Base-by-base conservation (phyloP, 2,113 vertebrate species). In the Labeo rohita region DNA sequence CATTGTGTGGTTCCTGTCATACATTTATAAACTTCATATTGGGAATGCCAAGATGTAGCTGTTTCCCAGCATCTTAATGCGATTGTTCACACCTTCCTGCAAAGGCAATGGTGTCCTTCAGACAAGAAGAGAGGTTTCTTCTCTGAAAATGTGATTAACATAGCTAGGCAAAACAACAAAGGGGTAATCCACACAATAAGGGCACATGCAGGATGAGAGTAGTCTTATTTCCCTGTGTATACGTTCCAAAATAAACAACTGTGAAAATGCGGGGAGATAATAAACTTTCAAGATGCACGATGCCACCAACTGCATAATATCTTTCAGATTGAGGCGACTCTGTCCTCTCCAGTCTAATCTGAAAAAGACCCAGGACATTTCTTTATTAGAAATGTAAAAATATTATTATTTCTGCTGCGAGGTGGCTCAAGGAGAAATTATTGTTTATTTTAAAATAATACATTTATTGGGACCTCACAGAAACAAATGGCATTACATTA, bases 31-130 rank as follows among this genome's bases (percentile, higher is more conserved):
- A 78, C 91, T 89, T 91, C 91, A 81, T n/a, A 34, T 81, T 92
- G 91, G 87, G 92, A 91, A 89, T 89, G 90, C 91, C 87, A 90
- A 89, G 84, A 90, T 92, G 84, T 88, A 90, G 88, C 82, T 90
- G 84, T 88, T 90, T 90, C 83, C 86, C 83, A 83, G 90, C 52
- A 88, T 88, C 84, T 72, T 93, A 94, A 94, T 90, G 90, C 89
- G 92, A 94, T 94, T 94, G 83, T 90, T 84, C 90, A 91, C 92
- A 94, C 91, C 91, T 93, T 89, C 90, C 89, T 91, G 85, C 87
- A 80, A 89, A 92, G 89, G 83, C 83, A 88, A 89, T 86, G 87
- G 82, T 90, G 91, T 90, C 88, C 89, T 90, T 93, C 82, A 93
- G 80, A 88, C 87, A 86, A 83, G 18, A 65, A 83, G 88, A 80